These are phyloP conservation scores for Chrysina gloriosa DNA, from an alignment of 2,888 invertebrate species.

Conservation along the genomic window DNA sequence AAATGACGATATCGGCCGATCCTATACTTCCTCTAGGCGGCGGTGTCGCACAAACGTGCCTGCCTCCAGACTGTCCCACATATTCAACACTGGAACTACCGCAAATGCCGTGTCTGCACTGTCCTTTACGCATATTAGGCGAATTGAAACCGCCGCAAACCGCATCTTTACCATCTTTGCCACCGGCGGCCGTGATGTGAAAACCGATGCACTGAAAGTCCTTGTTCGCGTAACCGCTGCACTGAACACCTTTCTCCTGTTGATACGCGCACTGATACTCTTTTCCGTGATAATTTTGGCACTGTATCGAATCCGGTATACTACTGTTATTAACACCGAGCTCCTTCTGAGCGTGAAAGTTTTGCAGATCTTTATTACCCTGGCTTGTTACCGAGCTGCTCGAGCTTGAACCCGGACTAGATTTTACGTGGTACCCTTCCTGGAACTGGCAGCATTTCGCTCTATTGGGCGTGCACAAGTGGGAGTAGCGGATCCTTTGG, in stretches of 20 bases:
- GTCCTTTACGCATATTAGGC: conserved; percentile 55
- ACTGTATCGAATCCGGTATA: conserved; percentile 61
- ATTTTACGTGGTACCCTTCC: conserved; percentile 60
- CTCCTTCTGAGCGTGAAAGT: conserved; percentile 33
- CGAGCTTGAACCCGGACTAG: conserved; percentile 68
- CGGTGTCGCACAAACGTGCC: conserved; percentile 66
- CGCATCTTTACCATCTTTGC: conserved; percentile 54
- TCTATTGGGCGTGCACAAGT: conserved; percentile 60
- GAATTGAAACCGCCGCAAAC: conserved; percentile 56
- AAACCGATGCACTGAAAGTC: conserved; percentile 57
- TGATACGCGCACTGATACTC: conserved; percentile 50
- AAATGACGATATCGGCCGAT: conserved; percentile 51
- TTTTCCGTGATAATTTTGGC: conserved; percentile 59
- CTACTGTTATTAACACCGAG: conserved; percentile 46
- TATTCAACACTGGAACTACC: conserved; percentile 68
- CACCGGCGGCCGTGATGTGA: conserved; percentile 49
- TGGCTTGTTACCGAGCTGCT: conserved; percentile 66
- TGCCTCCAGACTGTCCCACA: conserved; percentile 73
- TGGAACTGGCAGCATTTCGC: conserved; percentile 63
- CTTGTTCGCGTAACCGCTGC: conserved; percentile 56
- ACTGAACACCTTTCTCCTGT: conserved; percentile 65
- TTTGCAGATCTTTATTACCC: conserved; percentile 49
- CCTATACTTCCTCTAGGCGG: conserved; percentile 59
- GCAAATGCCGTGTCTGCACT: conserved; percentile 67
- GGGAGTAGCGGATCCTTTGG: conserved; percentile 57